Evolutionary conservation across 35 echinoderm and acorn worm species (phyloP), one percentile per base, ranked within the genome.

Genomic region (Patiria miniata): DNA sequence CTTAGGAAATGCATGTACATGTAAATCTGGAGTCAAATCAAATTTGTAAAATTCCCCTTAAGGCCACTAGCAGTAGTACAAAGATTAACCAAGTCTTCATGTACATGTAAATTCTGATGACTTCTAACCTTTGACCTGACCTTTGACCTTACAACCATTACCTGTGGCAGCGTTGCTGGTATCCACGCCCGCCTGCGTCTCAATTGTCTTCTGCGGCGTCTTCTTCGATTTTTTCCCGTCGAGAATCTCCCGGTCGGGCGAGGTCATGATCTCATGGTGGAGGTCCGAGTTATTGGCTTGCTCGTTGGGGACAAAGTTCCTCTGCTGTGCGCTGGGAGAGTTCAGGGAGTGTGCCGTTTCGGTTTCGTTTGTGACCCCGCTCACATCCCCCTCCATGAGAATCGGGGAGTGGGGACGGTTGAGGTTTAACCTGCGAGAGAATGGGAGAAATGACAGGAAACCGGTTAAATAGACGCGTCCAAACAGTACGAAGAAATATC

Each of bases 151-250:
- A 82, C 28, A 6, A 7, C 15, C n/a, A 40, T 77, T 83, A 94
- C 95, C 95, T 86, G 95, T 97, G 16, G 84, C 92, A 53, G 89
- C 88, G 86, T 90, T 89, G 9, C 26, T 87, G 14, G 91, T 97
- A 21, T 77, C 76, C 15, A 97, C 95, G 1, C 88, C 91, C 57
- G 95, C 95, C 61, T 97, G 95, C 28, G 95, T 97, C 81, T 97
- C 95, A 18, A 83, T 97, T 22, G 78, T 87, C 78, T 65, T 85
- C 37, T 86, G 77, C 14, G 77, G 78, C 14, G 78, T 83, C 52
- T 36, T 61, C 82, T 84, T 84, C 15, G 39, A 7, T 30, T 90
- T 53, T 52, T 82, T 77, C 51, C 51, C 36, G 36, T 83, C 37
- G 15, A 68, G 33, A 26, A 40, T 65, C 78, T 86, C 39, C 38